phyloP scores from a whole-genome alignment of 2,113 vertebrate species.

The Spea bombifrons region DNA sequence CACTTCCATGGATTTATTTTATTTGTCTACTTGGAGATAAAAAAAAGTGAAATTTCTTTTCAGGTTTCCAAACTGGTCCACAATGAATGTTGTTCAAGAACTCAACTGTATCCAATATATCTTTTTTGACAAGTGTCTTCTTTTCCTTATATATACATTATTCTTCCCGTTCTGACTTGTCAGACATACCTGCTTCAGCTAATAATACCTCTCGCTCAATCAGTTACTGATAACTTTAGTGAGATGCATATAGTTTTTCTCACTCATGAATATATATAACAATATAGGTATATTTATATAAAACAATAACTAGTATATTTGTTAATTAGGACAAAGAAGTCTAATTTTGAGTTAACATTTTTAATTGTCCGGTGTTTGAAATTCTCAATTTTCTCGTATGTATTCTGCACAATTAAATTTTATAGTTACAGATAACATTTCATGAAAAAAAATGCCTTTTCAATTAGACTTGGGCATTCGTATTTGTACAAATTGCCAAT shows the following conservation, averaged over 20 bases:
- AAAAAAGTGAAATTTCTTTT: slow-evolving; percentile 11
- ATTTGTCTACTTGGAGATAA: slow-evolving; percentile 13
- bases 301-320: too few relatives aligned
- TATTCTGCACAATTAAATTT: too few relatives aligned
- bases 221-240: slow-evolving; percentile 33
- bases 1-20: slow-evolving; percentile 6
- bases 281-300: too few relatives aligned
- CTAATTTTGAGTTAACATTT: too few relatives aligned
- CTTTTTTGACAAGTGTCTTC: slow-evolving; percentile 44
- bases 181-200: slow-evolving; percentile 33
- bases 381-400: too few relatives aligned
- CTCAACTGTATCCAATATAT: slow-evolving; percentile 37
- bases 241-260: slow-evolving; percentile 5
- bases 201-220: slow-evolving; percentile 33
- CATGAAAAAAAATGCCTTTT: too few relatives aligned
- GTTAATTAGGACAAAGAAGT: too few relatives aligned
- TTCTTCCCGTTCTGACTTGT: slow-evolving; percentile 38
- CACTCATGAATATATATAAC: background rate
- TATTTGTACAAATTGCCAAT: too few relatives aligned
- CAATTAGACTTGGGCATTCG: too few relatives aligned
- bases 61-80: slow-evolving; percentile 12
- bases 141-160: slow-evolving; percentile 32
- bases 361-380: too few relatives aligned
- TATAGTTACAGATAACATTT: too few relatives aligned
- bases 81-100: slow-evolving; percentile 34